These are phyloP conservation scores for Jordanella pulchra DNA, from an alignment of 2,797 vertebrate species.

Conservation along the genomic window DNA sequence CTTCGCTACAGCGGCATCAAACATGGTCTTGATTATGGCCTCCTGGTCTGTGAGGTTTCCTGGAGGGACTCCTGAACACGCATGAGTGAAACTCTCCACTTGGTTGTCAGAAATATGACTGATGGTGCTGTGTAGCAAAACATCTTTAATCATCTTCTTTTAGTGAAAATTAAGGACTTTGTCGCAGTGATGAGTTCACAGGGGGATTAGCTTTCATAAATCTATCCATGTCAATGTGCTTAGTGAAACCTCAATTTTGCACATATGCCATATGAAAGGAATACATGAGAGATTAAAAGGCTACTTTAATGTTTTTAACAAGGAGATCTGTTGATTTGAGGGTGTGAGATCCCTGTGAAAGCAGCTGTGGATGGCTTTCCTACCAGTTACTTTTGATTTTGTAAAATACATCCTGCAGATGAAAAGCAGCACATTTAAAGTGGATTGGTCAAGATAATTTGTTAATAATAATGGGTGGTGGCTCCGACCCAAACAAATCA, in stretches of 20 bases:
- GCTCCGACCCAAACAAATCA: not conserved
- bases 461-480: not conserved
- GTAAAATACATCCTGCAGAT: not conserved
- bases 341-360: not conserved
- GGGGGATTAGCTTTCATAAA: slow-evolving; percentile 45
- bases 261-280: slow-evolving; percentile 28
- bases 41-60: slow-evolving; percentile 57
- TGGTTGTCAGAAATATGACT: slow-evolving; percentile 75
- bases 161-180: slow-evolving; percentile 59
- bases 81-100: slow-evolving; percentile 60
- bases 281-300: slow-evolving; percentile 36
- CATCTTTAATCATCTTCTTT: slow-evolving; percentile 56
- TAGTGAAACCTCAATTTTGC: slow-evolving; percentile 11
- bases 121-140: slow-evolving; percentile 66
- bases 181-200: slow-evolving; percentile 40
- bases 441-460: not conserved
- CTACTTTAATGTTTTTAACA: not conserved
- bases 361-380: not conserved
- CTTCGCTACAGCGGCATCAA: slow-evolving; percentile 23
- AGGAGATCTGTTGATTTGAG: slow-evolving; percentile 3
- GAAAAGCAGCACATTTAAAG: not conserved
- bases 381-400: not conserved
- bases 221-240: slow-evolving; percentile 38
- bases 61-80: slow-evolving; percentile 54
- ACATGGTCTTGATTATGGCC: slow-evolving; percentile 68